Percentiles rank a stretch among this genome's conserved stretches.
These are phyloP conservation scores for chimpanzee (Pan troglodytes) DNA, from an alignment of 2,113 vertebrate genomes.

Conservation along the genomic window NHGRI_mPanTro3-v2.1_pri NC_072409.2:34172501-34173000, in stretches of 20 bases:
- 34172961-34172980: neutral
- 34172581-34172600: neutral
- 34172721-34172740: neutral
- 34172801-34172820: neutral
- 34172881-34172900: neutral
- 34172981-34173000: neutral
- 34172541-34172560: neutral
- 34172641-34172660: neutral
- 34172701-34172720: neutral
- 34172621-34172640: neutral
- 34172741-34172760: neutral
- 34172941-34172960: neutral
- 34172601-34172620: neutral
- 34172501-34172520: neutral
- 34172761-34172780: neutral
- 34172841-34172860: conserved; percentile 6
- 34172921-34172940: neutral
- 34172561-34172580: neutral
- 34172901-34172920: neutral
- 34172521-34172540: neutral
- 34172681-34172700: neutral
- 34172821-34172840: neutral
- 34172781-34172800: neutral
- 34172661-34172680: neutral
- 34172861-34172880: neutral